Evolutionary conservation across 2,113 vertebrate species (phyloP).

Genomic region (Lamprotornis superbus): DNA sequence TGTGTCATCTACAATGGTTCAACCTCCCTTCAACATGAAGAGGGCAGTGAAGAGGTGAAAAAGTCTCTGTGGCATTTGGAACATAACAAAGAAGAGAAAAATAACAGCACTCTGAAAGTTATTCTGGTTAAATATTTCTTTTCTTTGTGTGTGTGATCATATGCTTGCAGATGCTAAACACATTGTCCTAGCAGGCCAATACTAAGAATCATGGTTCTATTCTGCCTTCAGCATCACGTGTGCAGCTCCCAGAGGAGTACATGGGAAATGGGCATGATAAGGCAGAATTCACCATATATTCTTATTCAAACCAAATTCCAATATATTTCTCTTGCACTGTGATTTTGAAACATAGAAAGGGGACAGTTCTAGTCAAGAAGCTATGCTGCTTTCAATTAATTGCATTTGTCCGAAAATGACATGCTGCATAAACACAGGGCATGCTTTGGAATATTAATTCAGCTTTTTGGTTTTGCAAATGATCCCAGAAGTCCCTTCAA

Average conservation of each 20-base stretch:
- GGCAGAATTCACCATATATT: conserved; percentile 34
- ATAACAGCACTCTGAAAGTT: not conserved
- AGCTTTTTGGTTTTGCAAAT: conserved; percentile 55
- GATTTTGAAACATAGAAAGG: not conserved
- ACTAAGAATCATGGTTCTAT: conserved; percentile 45
- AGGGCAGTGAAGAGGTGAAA: not conserved
- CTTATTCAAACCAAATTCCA: conserved; percentile 62
- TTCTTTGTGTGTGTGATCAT: not conserved
- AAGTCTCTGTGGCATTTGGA: conserved; percentile 32
- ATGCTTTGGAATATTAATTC: conserved; percentile 70
- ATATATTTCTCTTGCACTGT: conserved; percentile 44
- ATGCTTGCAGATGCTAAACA: not conserved
- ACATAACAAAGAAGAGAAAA: conserved; percentile 11
- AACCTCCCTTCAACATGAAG: conserved; percentile 43
- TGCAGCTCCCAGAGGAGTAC: not conserved
- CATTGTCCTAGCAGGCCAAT: not conserved
- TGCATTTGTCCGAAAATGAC: conserved; percentile 50
- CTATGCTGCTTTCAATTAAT: conserved; percentile 19
- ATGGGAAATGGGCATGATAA: not conserved
- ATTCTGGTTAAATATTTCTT: not conserved
- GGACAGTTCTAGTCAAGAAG: not conserved
- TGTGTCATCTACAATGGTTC: conserved; percentile 6
- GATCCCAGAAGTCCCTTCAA: conserved; percentile 35
- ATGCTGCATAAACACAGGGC: conserved; percentile 64
- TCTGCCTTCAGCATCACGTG: not conserved